phyloP scores from a whole-genome alignment of 2,797 vertebrate species.

The Rhynchonycteris naso region DNA sequence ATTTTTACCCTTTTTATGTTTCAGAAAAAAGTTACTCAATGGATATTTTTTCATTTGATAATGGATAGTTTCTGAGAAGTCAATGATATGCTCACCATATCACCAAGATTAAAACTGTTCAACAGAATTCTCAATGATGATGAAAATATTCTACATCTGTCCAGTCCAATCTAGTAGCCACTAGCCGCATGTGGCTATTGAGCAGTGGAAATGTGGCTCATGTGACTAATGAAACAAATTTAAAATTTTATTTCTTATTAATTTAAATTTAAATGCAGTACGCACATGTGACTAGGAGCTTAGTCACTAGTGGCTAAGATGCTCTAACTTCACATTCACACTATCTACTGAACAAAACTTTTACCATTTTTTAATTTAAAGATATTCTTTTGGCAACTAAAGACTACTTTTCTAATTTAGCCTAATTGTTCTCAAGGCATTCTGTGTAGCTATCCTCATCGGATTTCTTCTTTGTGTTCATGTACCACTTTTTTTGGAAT shows the following conservation, averaged over 20 bases:
- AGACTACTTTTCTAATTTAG: neutral
- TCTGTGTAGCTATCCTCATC: neutral
- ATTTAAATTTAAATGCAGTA: neutral
- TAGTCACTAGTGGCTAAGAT: neutral
- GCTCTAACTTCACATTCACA: neutral
- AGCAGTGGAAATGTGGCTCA: neutral
- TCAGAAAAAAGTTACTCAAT: neutral
- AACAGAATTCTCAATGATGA: neutral
- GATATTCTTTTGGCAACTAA: neutral
- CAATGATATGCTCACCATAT: neutral
- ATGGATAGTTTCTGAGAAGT: neutral
- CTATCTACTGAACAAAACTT: neutral
- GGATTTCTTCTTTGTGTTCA: neutral
- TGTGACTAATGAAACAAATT: neutral
- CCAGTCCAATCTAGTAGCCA: neutral
- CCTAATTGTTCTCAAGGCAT: neutral
- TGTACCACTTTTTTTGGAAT: neutral
- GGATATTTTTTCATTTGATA: neutral
- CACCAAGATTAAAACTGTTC: neutral
- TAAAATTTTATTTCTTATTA: neutral
- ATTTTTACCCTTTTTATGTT: neutral
- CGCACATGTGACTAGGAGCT: neutral
- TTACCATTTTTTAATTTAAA: neutral
- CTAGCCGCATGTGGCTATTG: neutral
- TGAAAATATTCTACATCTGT: neutral